Evolutionary conservation across 1,140 invertebrate genomes (phyloP), one percentile per base, ranked within the genome.

Genomic region (Caenorhabditis tropicalis): DNA sequence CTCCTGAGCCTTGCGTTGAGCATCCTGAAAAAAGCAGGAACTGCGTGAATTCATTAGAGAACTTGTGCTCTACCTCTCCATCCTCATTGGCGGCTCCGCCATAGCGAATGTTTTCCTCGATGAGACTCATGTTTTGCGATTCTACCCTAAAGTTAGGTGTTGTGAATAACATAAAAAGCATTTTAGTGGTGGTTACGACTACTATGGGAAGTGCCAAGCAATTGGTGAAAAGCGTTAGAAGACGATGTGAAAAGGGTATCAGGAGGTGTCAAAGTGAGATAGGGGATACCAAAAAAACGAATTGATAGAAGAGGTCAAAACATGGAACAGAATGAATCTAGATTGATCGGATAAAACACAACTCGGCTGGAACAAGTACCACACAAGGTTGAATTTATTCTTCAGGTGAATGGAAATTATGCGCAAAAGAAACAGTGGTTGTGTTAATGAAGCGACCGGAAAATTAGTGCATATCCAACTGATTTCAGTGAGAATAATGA

Each of bases 11-110:
- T 86, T 88, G 31, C 87, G 82, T 51, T 82, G 24, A 24, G 88
- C 88, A 48, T 89, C 86, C 86, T 87, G 46, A 84, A 85, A 36
- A 48, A 56, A n/a, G n/a, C n/a, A n/a, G n/a, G n/a, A n/a, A n/a
- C n/a, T n/a, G n/a, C n/a, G n/a, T n/a, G n/a, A n/a, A n/a, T n/a
- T n/a, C n/a, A 46, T 6, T 19, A 29, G 10, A 85, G 6, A 46
- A 27, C 3, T 58, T 29, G 24, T 29, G 43, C 2, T 49, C 21
- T 84, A 70, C 81, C 31, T 65, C 84, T 16, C 49, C 74, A 58
- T 43, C 82, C 60, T 87, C 87, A n/a, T 87, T 85, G 79, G 84
- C 80, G 19, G 84, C 49, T 53, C 86, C 86, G 24, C 85, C 85
- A 46, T 83, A 87, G 70, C 86, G 87, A 56, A 87, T 53, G 36